These are phyloP conservation scores for Triplophysa dalaica DNA, from an alignment of 2,113 vertebrate genomes.

Conservation along the genomic window DNA sequence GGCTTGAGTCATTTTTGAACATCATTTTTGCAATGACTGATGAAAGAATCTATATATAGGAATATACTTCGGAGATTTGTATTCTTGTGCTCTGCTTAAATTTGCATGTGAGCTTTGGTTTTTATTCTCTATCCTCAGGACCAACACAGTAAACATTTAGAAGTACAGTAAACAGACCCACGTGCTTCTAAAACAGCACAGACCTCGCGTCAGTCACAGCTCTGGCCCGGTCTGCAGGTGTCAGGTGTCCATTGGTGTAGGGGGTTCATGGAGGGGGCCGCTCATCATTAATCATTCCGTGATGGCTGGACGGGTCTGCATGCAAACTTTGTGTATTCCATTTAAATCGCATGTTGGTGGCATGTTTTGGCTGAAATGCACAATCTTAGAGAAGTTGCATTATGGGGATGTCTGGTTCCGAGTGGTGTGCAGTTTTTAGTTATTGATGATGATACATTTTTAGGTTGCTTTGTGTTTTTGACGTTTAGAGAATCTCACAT, in stretches of 20 bases:
- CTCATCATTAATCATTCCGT: conserved; percentile 51
- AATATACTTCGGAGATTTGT: neutral
- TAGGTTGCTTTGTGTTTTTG: too few species aligned
- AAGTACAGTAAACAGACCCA: conserved; percentile 53
- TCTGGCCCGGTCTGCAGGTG: conserved; percentile 43
- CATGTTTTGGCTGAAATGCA: conserved; percentile 1
- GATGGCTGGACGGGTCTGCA: conserved; percentile 38
- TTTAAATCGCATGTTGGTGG: conserved; percentile 21
- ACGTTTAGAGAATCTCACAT: too few species aligned
- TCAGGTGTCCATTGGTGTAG: conserved; percentile 36
- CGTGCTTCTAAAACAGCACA: conserved; percentile 46
- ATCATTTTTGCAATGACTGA: too few species aligned
- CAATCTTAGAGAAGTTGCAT: conserved; percentile 1
- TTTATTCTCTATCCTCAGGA: conserved; percentile 33
- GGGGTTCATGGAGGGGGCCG: neutral
- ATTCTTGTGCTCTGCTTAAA: conserved; percentile 27
- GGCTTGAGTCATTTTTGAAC: too few species aligned
- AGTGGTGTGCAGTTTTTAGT: neutral
- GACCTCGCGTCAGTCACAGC: conserved; percentile 49
- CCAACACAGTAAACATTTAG: conserved; percentile 32
- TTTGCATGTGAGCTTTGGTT: conserved; percentile 19
- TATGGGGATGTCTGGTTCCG: neutral
- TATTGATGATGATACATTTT: too few species aligned
- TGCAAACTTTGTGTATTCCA: conserved; percentile 20
- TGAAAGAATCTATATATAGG: neutral